Base-by-base conservation (phyloP, 2,888 invertebrate species). In the Cistogaster globosa region DNA sequence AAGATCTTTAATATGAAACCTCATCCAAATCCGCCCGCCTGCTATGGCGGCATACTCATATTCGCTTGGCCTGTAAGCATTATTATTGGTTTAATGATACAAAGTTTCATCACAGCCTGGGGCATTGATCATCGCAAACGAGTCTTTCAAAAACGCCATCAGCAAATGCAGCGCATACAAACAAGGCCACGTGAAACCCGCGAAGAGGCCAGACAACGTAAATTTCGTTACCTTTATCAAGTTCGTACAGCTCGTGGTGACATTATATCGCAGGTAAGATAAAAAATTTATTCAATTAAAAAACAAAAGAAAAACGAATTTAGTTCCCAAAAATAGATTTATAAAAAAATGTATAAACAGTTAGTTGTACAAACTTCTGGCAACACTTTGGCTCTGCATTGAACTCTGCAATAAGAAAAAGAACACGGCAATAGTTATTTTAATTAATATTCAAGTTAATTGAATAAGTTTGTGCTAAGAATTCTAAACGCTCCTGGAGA, bases 171-270 rank as follows among this genome's bases (percentile, higher is more conserved):
- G 3, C 88, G 87, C 18, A 87, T 91, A 2, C 90, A 91, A 72
- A 94, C 94, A 9, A 93, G 96, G 86, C 96, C 96, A 0, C 94
- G 96, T 80, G 96, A 96, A 90, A 96, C 96, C 81, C 94, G 96
- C 74, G 96, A 96, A 86, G 96, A 96, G 92, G 95, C 96, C 92
- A 94, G 96, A 76, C 97, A 97, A 92, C 95, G 96, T 91, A 96
- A 96, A 92, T 97, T 97, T 92, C 94, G 97, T 87, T 97, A 97
- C 91, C 93, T 97, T 87, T 97, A 97, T 93, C 97, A 97, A 93
- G 96, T 97, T 79, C 95, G 97, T 88, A 96, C 97, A 11, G 96
- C 97, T 38, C 97, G 97, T 89, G 97, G 97, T 16, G 97, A 97
- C 93, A 97, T 97, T 87, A 97, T 97, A 88, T 96, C 97, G 87